phyloP scores from a whole-genome alignment of 2,113 vertebrate species.

The Morone chrysops region DNA sequence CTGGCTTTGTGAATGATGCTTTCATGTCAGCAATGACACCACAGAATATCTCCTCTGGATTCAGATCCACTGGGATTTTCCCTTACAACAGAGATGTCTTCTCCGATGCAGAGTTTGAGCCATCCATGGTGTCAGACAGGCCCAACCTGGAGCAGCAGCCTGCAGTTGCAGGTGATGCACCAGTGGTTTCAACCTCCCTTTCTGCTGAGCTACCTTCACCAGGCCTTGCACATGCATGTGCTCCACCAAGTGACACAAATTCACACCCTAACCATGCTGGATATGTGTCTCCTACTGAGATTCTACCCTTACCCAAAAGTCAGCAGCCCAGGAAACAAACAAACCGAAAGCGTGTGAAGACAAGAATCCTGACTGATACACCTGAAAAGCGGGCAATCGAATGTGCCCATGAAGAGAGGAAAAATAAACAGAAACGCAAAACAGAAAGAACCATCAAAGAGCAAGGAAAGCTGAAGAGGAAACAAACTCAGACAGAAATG shows the following conservation, averaged over 20 bases:
- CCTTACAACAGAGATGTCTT: too few relatives aligned
- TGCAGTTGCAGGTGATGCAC: not conserved
- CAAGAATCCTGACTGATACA: conserved; percentile 3
- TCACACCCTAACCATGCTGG: too few relatives aligned
- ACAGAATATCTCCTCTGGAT: not conserved
- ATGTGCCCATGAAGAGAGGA: not conserved
- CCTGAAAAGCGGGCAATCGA: conserved; percentile 8
- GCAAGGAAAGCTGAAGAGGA: not conserved
- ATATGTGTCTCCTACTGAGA: too few relatives aligned
- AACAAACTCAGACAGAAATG: not conserved
- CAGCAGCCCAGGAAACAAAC: conserved; percentile 8
- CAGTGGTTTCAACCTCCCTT: too few relatives aligned
- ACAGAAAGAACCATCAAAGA: not conserved
- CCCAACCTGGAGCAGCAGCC: not conserved
- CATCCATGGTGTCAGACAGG: conserved; percentile 6
- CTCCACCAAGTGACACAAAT: not conserved
- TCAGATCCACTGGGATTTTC: too few relatives aligned
- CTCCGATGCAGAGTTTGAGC: not conserved
- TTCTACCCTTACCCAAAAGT: too few relatives aligned
- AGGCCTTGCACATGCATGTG: too few relatives aligned
- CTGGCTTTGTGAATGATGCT: conserved; percentile 39
- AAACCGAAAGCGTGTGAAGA: conserved; percentile 11
- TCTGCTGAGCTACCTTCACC: too few relatives aligned
- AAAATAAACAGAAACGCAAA: conserved; percentile 5
- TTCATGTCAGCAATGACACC: conserved; percentile 47